Base-by-base conservation (phyloP, 1,140 invertebrate species). In the Coelopa frigida region DNA sequence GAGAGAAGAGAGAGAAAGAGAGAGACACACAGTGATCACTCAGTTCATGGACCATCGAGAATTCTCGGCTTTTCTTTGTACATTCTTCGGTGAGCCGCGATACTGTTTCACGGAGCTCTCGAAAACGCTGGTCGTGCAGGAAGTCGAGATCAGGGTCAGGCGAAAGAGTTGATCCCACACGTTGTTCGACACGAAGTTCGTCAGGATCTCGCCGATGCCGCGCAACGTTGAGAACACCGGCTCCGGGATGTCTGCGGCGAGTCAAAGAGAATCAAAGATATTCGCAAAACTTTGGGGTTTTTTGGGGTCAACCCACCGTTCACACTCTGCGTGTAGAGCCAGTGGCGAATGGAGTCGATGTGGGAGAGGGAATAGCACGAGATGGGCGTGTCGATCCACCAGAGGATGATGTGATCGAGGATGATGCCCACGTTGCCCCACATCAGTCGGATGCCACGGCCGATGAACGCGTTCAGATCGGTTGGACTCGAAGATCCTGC, bases 391-490 rank as follows among this genome's bases (percentile, higher is more conserved):
- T 77, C 64, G 5, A 80, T 81, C 84, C 84, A 87, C 85, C 84
- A 88, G 1, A 88, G 70, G n/a, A 88, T 71, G 5, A 85, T 78
- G 52, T 88, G 84, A 58, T 88, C 84, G 36, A 85, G 66, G 58
- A 78, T 83, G 32, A 78, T 78, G 4, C 83, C 84, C 4, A 86
- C 78, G 50, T 84, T 78, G 2, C 79, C 79, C 85, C 84, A 87
- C 14, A 84, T 59, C 5, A 78, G 64, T 52, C 78, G 73, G 52
- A 79, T 70, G 41, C 81, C 82, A 43, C 78, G 79, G 18, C 57
- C 49, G 17, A 66, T 58, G 32, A 60, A 66, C 0, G 35, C 32
- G 43, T 61, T 53, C 38, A 65, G 52, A 21, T 65, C 61, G n/a
- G n/a, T n/a, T n/a, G n/a, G n/a, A 7, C 21, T 61, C 50, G n/a